Evolutionary conservation across 2,113 vertebrate genomes (phyloP).

Genomic region (Paedocypris sp.): DNA sequence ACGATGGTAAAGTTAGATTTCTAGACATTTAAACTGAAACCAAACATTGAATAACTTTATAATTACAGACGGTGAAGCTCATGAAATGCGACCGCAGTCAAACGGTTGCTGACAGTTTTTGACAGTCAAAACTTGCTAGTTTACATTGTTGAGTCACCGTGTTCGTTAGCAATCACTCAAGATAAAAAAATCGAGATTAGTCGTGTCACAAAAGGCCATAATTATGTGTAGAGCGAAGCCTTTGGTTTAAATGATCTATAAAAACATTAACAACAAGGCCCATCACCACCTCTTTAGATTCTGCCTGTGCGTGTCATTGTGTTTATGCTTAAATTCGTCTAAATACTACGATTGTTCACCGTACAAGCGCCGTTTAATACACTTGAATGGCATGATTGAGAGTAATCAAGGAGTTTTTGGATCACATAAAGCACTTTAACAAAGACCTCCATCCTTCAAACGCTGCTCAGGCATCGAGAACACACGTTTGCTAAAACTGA

Average conservation of each 20-base stretch:
- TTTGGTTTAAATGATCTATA: too few species aligned
- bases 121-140: slow-evolving; percentile 23
- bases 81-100: too few species aligned
- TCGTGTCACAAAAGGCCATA: slow-evolving; percentile 1
- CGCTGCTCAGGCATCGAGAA: not conserved
- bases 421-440: not conserved
- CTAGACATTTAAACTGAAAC: too few species aligned
- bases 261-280: too few species aligned
- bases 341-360: not conserved
- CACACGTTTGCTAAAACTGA: not conserved
- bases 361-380: not conserved
- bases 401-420: not conserved
- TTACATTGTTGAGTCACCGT: slow-evolving; percentile 16
- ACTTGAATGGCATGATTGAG: not conserved
- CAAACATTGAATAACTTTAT: too few species aligned
- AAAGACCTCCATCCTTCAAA: not conserved
- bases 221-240: slow-evolving; percentile 12
- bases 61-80: too few species aligned
- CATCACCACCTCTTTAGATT: not conserved
- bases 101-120: too few species aligned
- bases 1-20: too few species aligned
- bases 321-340: not conserved
- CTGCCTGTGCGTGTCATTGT: not conserved
- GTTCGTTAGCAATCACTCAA: slow-evolving; percentile 29
- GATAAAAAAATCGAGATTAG: slow-evolving; percentile 16